These are phyloP conservation scores for Paramormyrops hopkinsi DNA, from an alignment of 2,797 vertebrate species.

Conservation along the genomic window DNA sequence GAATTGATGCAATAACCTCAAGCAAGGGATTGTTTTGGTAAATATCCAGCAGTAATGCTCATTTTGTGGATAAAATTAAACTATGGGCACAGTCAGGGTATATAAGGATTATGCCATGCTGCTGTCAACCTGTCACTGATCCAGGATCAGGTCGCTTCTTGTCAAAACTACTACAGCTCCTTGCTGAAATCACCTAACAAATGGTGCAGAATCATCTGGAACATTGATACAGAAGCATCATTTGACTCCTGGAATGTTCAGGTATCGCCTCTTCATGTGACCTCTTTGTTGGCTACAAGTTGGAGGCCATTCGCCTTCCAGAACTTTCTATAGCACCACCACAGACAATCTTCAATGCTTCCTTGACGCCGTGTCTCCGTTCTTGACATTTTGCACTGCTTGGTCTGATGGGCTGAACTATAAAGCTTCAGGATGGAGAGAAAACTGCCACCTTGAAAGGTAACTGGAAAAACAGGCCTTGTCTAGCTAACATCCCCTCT, in stretches of 20 bases:
- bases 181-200: neutral
- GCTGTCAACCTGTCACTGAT: neutral
- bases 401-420: neutral
- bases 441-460: neutral
- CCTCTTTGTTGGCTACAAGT: neutral
- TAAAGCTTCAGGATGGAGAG: neutral
- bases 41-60: neutral
- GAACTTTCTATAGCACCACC: neutral
- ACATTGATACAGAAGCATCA: neutral
- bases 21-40: neutral
- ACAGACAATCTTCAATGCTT: neutral
- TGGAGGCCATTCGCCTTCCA: neutral
- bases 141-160: neutral
- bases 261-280: neutral
- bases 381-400: neutral
- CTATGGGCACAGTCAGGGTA: neutral
- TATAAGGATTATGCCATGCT: neutral
- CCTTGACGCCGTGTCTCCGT: neutral
- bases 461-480: neutral
- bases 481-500: conserved; percentile 2
- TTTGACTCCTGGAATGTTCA: neutral
- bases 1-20: neutral
- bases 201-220: neutral
- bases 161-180: neutral
- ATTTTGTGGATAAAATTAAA: neutral